phyloP scores from a whole-genome alignment of 2,888 invertebrate genomes.

The Phrixothrix hirtus region DNA sequence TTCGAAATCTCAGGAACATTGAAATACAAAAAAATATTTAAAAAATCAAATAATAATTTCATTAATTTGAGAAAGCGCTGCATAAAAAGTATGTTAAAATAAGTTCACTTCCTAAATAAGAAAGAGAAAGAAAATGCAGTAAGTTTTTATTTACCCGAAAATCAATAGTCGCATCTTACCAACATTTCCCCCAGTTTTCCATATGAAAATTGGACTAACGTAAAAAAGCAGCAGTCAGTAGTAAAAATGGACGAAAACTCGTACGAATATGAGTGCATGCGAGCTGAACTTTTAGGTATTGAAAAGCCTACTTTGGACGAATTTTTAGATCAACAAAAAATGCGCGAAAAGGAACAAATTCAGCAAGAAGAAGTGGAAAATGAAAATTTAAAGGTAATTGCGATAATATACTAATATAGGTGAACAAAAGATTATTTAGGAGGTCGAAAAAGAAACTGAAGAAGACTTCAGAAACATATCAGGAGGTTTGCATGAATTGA shows the following conservation, averaged over 20 bases:
- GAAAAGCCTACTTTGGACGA: conserved; percentile 70
- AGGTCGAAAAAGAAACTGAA: conserved; percentile 68
- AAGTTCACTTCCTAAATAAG: too few species aligned
- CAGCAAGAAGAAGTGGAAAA: conserved; percentile 62
- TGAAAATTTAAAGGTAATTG: conserved; percentile 55
- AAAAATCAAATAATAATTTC: not conserved
- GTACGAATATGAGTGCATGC: conserved; percentile 76
- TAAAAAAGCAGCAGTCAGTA: not conserved
- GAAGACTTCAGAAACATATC: conserved; percentile 64
- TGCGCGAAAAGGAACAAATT: conserved; percentile 51
- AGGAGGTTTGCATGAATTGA: conserved; percentile 78
- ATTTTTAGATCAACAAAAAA: conserved; percentile 63
- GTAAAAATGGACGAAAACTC: conserved; percentile 64
- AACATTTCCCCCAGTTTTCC: conserved; percentile 2
- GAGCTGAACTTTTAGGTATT: conserved; percentile 77
- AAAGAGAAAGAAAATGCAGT: too few species aligned
- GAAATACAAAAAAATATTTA: too few species aligned
- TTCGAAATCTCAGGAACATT: too few species aligned
- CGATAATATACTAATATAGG: too few species aligned
- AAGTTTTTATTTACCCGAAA: too few species aligned
- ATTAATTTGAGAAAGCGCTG: not conserved
- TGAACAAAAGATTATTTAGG: too few species aligned
- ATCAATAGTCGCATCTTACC: conserved; percentile 9
- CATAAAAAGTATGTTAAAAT: too few species aligned
- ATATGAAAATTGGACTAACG: not conserved